These are phyloP conservation scores for Orius insidiosus DNA, from an alignment of 1,140 invertebrate genomes.

Conservation along the genomic window DNA sequence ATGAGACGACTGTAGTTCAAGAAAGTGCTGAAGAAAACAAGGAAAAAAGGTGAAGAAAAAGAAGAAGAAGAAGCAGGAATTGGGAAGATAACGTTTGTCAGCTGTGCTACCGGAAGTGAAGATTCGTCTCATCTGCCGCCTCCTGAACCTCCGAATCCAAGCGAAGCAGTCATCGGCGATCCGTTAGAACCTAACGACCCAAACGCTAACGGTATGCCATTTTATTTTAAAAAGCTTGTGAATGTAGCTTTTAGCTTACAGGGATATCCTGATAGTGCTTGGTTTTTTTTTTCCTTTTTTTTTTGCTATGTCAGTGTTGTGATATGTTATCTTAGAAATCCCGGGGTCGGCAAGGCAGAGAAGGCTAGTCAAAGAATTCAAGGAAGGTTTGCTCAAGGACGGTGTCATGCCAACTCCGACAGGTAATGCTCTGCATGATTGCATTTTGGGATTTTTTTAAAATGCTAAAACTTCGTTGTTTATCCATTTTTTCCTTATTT, in stretches of 20 bases:
- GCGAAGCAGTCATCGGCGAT: not conserved
- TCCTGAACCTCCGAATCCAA: conserved; percentile 5
- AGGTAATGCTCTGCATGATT: conserved; percentile 19
- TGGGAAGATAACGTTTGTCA: conserved; percentile 24
- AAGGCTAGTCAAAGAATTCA: conserved; percentile 22
- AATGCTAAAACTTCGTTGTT: not conserved
- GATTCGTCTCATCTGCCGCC: conserved; percentile 17
- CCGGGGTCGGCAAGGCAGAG: conserved; percentile 16
- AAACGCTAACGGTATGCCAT: conserved; percentile 13
- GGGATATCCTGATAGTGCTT: not conserved
- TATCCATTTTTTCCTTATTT: conserved; percentile 10
- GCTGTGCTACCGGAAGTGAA: conserved; percentile 24
- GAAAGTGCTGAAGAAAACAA: conserved; percentile 16
- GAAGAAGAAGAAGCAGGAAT: conserved; percentile 24
- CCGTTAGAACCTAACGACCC: conserved; percentile 10
- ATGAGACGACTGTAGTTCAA: not conserved
- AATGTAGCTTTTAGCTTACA: not conserved
- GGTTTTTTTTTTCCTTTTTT: conserved; percentile 1
- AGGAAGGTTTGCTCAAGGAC: conserved; percentile 31
- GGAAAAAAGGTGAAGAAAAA: conserved; percentile 20
- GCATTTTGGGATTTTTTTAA: not conserved
- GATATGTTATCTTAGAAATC: conserved; percentile 15
- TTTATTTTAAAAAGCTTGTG: not conserved
- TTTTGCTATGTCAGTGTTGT: conserved; percentile 6
- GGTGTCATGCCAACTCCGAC: conserved; percentile 27